Evolutionary conservation across 2,113 vertebrate genomes (phyloP).

Genomic region (Balaeniceps rex): DNA sequence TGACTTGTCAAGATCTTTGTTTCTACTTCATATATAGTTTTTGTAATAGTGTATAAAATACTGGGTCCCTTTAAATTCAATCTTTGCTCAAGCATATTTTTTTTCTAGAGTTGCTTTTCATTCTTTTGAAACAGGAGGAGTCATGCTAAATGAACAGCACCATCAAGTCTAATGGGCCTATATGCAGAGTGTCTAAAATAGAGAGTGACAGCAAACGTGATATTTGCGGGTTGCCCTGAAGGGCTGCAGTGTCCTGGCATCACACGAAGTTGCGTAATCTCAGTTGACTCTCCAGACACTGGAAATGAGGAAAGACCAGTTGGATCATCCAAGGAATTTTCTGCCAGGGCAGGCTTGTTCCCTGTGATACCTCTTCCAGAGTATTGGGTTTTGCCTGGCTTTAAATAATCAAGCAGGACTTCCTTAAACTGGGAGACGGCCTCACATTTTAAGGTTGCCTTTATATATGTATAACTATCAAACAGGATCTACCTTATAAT

Average conservation of each 20-base stretch:
- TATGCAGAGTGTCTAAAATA: slow-evolving; percentile 51
- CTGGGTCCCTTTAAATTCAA: not conserved
- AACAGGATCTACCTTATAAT: not conserved
- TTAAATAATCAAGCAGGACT: not conserved
- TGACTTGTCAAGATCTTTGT: not conserved
- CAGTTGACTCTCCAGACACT: not conserved
- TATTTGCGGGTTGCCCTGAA: slow-evolving; percentile 26
- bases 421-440: not conserved
- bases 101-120: not conserved
- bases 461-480: not conserved
- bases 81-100: not conserved
- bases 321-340: not conserved
- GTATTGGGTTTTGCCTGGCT: not conserved
- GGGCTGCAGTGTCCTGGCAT: not conserved
- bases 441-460: not conserved
- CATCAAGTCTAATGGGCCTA: not conserved
- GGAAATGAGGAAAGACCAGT: not conserved
- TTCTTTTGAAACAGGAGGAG: not conserved
- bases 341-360: not conserved
- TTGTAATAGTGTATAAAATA: not conserved
- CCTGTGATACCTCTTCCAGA: not conserved
- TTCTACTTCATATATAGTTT: not conserved
- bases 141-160: not conserved
- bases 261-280: not conserved
- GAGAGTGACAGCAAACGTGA: slow-evolving; percentile 8